A percentile compares a stretch with the other conserved stretches of the same genome.
Conservation (phyloP, 2,888 invertebrate genomes). For the Megastigmus dorsalis region DNA sequence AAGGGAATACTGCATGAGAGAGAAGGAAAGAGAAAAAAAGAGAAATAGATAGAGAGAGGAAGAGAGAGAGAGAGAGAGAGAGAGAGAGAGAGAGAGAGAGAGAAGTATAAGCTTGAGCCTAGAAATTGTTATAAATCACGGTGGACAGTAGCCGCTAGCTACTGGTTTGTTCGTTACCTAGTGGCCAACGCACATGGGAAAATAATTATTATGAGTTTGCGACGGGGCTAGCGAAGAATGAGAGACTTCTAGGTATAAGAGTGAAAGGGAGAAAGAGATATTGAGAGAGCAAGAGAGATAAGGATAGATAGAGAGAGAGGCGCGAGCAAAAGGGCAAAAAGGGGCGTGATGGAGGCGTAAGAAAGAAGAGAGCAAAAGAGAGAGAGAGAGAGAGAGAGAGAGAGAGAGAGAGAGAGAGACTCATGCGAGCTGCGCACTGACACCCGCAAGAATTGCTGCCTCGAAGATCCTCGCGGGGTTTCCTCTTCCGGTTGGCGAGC, state of each 20-base stretch:
- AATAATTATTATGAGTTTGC: constrained; percentile 69
- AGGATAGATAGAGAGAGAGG: neutral
- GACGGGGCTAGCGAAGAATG: constrained; percentile 39
- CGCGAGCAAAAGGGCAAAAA: constrained; percentile 38
- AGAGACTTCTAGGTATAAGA: neutral
- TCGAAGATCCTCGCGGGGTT: constrained; percentile 58
- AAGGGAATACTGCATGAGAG: constrained; percentile 56
- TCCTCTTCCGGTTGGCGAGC: constrained; percentile 60
- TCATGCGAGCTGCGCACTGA: constrained; percentile 49
- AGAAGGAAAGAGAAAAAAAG: constrained; percentile 13
- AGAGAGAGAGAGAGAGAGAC: constrained; percentile 17
- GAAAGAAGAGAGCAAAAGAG: constrained; percentile 17
- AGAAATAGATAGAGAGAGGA: constrained; percentile 15
- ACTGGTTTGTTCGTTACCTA: constrained; percentile 61
- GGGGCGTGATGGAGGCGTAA: constrained; percentile 35
- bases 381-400: constrained; percentile 15
- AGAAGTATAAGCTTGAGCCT: constrained; percentile 41
- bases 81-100: constrained; percentile 25
- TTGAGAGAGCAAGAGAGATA: neutral
- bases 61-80: neutral
- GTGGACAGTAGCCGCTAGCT: constrained; percentile 65
- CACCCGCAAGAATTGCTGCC: constrained; percentile 58
- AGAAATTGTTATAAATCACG: constrained; percentile 69
- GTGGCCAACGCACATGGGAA: constrained; percentile 63
- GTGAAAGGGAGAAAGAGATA: neutral